A percentile compares a stretch with the other conserved stretches of the same genome.
These are phyloP conservation scores for Agrilus cyanescens DNA, from an alignment of 2,888 invertebrate species.

Conservation along the genomic window DNA sequence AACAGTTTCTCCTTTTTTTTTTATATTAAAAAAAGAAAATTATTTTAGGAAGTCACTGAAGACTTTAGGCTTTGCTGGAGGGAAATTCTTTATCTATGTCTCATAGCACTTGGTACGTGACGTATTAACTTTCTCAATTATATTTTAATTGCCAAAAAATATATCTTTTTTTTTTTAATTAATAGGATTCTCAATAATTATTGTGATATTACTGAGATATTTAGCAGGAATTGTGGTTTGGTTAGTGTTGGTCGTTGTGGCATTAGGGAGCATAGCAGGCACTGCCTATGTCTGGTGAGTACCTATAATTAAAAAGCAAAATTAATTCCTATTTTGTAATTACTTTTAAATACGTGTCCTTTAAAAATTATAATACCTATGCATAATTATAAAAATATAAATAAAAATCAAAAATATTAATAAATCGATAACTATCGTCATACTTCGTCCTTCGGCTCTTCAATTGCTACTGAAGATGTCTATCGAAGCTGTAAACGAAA, in stretches of 20 bases:
- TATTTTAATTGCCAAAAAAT: background rate
- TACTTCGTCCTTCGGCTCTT: no score
- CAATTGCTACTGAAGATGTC: no score
- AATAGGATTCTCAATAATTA: conserved; percentile 42
- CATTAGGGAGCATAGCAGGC: conserved; percentile 39
- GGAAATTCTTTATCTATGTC: conserved; percentile 46
- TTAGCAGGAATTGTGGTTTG: conserved; percentile 50
- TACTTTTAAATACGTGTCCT: no score
- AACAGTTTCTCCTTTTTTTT: conserved; percentile 1
- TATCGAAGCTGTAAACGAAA: no score
- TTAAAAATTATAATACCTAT: no score
- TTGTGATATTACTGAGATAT: conserved; percentile 44
- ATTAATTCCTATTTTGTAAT: no score
- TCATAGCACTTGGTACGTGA: conserved; percentile 45
- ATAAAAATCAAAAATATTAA: no score
- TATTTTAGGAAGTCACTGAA: conserved; percentile 44
- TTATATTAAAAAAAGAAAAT: conserved; percentile 3
- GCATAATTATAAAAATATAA: no score
- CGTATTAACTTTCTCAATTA: conserved; percentile 1
- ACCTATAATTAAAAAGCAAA: no score
- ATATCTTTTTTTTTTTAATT: conserved; percentile 18
- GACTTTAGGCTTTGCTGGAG: conserved; percentile 47
- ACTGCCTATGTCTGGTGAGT: conserved; percentile 49
- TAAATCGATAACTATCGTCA: no score
- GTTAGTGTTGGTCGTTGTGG: conserved; percentile 43